phyloP scores from a whole-genome alignment of 2,888 invertebrate genomes.

The Antheraea assamensis region DNA sequence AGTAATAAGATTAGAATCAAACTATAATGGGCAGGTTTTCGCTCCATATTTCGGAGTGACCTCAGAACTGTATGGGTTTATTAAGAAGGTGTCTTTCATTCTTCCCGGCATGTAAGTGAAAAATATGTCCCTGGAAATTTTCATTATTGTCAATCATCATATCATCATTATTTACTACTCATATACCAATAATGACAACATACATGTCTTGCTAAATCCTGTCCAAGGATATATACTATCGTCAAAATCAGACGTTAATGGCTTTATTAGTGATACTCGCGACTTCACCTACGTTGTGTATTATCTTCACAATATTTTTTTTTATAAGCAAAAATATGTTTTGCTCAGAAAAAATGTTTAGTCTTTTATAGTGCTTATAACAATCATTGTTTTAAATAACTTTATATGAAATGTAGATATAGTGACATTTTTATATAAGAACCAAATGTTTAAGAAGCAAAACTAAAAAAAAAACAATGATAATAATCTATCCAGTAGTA shows the following conservation, averaged over 20 bases:
- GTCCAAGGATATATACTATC: neutral
- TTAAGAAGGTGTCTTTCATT: conserved; percentile 61
- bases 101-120: conserved; percentile 74
- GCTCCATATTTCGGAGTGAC: conserved; percentile 56
- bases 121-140: conserved; percentile 63
- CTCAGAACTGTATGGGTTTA: conserved; percentile 64
- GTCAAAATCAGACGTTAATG: neutral
- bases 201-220: neutral
- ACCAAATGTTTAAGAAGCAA: too few relatives aligned
- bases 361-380: too few relatives aligned
- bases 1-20: neutral
- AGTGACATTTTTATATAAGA: too few relatives aligned
- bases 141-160: neutral
- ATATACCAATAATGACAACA: neutral
- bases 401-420: too few relatives aligned
- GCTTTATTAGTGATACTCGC: neutral
- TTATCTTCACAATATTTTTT: too few relatives aligned
- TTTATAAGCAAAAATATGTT: too few relatives aligned
- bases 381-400: too few relatives aligned
- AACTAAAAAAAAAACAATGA: too few relatives aligned
- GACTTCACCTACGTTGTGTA: too few relatives aligned
- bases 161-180: neutral
- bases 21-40: conserved; percentile 63
- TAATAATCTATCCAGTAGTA: too few relatives aligned
- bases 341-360: too few relatives aligned